Percentiles rank a stretch among this genome's conserved stretches.
phyloP scores from a whole-genome alignment of 2,888 invertebrate species.

The Mellilla xanthometata region DNA sequence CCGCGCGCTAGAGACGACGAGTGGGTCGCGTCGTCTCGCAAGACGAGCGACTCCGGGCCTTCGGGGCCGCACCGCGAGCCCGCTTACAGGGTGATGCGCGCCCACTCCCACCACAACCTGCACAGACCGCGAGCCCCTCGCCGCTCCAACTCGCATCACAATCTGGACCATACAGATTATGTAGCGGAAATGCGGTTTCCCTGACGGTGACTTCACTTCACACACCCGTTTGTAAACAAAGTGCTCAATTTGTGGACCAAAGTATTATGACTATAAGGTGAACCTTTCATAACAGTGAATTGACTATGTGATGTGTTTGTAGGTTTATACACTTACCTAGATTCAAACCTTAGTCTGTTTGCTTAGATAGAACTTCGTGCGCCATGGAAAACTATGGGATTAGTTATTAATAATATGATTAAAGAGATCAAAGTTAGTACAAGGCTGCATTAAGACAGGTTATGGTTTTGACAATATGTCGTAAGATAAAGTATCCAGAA shows the following conservation, averaged over 20 bases:
- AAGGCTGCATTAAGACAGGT: slow-evolving; percentile 42
- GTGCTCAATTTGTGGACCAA: slow-evolving; percentile 81
- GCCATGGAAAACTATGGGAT: neutral
- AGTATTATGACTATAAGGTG: slow-evolving; percentile 51
- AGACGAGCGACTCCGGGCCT: slow-evolving; percentile 67
- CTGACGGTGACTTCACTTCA: slow-evolving; percentile 65
- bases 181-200: slow-evolving; percentile 86
- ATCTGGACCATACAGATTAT: slow-evolving; percentile 84
- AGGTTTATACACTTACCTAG: slow-evolving; percentile 17
- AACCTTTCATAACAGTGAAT: slow-evolving; percentile 33
- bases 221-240: slow-evolving; percentile 50
- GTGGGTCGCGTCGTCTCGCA: slow-evolving; percentile 54
- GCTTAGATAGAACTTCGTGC: neutral
- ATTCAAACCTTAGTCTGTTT: neutral
- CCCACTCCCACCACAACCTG: slow-evolving; percentile 86
- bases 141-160: slow-evolving; percentile 85
- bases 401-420: no score
- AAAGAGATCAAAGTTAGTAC: slow-evolving; percentile 39
- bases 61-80: slow-evolving; percentile 73
- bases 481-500: slow-evolving; percentile 11
- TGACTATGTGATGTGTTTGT: neutral
- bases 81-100: slow-evolving; percentile 73
- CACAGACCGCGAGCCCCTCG: slow-evolving; percentile 77
- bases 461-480: slow-evolving; percentile 22
- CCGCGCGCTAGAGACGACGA: slow-evolving; percentile 59